Evolutionary conservation across 2,888 invertebrate genomes (phyloP), one percentile per base, ranked within the genome.

Genomic region (Acleris laterana): DNA sequence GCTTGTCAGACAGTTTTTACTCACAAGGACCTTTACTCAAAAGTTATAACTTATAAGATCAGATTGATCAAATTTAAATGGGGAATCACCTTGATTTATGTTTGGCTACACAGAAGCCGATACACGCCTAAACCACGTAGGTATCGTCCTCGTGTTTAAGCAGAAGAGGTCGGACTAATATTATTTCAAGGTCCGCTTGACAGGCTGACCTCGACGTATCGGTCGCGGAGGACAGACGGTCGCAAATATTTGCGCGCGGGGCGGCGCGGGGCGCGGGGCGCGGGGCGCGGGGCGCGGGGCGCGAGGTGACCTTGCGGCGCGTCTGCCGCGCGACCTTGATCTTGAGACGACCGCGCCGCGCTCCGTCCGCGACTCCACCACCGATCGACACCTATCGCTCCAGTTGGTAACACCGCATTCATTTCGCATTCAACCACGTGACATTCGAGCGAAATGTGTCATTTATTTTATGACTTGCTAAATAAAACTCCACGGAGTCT

Each of bases 171-270:
- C 89, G 88, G 85, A 83, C 67, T 87, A 85, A 86, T 89, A 89
- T 86, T 85, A 83, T 87, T 88, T 87, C 89, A 92, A 92, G 92
- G 92, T 91, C 88, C 87, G 81, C 71, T 82, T 87, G 87, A 83
- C 89, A 83, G 84, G 81, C 82, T 88, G 92, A 93, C 92, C 92
- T 93, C 92, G 90, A 86, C 89, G 85, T 92, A 92, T 92, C 92
- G 92, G 92, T 90, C 92, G 90, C 85, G 89, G 91, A 90, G 92
- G 92, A 92, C 92, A 89, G 89, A 90, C 91, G 86, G 87, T 86
- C 89, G 90, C 89, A 91, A 90, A 91, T 91, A 90, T 91, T 90
- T 90, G 91, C 87, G 88, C 86, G 86, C 86, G 81, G 55, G 72
- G 74, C 62, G 69, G 63, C 66, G 73, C 56, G 75, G 63, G 70